Evolutionary conservation across 2,888 invertebrate species (phyloP).

Genomic region (Polydrusus tereticollis): DNA sequence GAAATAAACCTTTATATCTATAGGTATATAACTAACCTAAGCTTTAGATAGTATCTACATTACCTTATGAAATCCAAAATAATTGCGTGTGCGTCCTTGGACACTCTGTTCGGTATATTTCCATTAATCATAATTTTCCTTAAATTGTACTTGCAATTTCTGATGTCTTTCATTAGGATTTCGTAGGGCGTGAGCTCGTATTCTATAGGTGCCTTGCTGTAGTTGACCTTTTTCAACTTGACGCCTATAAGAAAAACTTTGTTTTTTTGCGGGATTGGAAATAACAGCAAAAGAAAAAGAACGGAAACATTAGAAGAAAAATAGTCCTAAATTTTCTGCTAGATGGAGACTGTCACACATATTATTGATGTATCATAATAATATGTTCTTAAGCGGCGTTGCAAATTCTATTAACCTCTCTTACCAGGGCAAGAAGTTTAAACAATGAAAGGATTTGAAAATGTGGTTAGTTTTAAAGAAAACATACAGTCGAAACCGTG

Average conservation of each 20-base stretch:
- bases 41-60: too few relatives aligned
- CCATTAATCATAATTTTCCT: constrained; percentile 89
- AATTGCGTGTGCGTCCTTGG: constrained; percentile 95
- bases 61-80: constrained; percentile 91
- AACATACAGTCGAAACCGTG: too few relatives aligned
- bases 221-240: constrained; percentile 89
- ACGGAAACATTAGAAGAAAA: not conserved
- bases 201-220: constrained; percentile 84
- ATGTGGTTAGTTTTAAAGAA: too few relatives aligned
- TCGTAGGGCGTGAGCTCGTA: constrained; percentile 97
- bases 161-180: constrained; percentile 96
- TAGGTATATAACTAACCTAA: too few relatives aligned
- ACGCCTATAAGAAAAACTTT: constrained; percentile 70
- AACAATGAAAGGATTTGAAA: too few relatives aligned
- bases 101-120: constrained; percentile 84
- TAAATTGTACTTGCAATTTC: constrained; percentile 89
- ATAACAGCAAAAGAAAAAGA: not conserved
- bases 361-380: too few relatives aligned
- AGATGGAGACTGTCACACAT: too few relatives aligned
- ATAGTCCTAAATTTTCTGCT: too few relatives aligned
- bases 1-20: too few relatives aligned
- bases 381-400: too few relatives aligned
- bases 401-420: too few relatives aligned
- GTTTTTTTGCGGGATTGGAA: constrained; percentile 13
- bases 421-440: too few relatives aligned